Percentiles rank a stretch among this genome's conserved stretches.
Conservation (phyloP, 2,113 vertebrate genomes). For the Deroptyus accipitrinus region DNA sequence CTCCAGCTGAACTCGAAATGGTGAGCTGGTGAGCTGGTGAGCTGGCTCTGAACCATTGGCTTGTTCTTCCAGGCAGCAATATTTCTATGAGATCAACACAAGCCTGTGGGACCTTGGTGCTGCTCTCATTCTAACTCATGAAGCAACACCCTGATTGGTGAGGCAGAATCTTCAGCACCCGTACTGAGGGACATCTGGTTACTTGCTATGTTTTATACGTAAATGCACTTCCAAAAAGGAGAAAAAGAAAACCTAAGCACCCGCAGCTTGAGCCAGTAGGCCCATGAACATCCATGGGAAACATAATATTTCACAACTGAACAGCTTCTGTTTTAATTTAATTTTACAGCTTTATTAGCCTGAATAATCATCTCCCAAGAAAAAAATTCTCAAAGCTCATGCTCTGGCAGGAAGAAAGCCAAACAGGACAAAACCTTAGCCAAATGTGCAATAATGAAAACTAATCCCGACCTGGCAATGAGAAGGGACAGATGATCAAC, state of each 20-base stretch:
- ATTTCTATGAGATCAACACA: background rate
- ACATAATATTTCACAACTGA: background rate
- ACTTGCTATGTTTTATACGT: background rate
- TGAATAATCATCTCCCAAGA: background rate
- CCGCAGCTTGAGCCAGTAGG: background rate
- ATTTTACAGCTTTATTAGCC: conserved; percentile 29
- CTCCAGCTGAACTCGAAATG: background rate
- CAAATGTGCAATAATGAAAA: conserved; percentile 21
- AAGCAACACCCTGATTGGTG: background rate
- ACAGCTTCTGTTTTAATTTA: background rate
- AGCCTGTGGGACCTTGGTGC: background rate
- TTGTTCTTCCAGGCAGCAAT: background rate
- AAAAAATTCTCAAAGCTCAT: background rate
- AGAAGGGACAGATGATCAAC: conserved; percentile 18
- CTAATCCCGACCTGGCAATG: conserved; percentile 7
- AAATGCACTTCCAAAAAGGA: background rate
- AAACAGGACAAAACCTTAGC: background rate
- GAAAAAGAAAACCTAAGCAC: background rate
- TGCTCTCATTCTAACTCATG: background rate
- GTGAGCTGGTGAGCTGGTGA: background rate
- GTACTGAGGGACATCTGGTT: background rate
- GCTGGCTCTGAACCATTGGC: background rate
- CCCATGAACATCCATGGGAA: background rate
- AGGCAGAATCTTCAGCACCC: background rate
- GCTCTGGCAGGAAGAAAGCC: background rate